Conservation (phyloP, 2,888 invertebrate species). For the Diaperis boleti region DNA sequence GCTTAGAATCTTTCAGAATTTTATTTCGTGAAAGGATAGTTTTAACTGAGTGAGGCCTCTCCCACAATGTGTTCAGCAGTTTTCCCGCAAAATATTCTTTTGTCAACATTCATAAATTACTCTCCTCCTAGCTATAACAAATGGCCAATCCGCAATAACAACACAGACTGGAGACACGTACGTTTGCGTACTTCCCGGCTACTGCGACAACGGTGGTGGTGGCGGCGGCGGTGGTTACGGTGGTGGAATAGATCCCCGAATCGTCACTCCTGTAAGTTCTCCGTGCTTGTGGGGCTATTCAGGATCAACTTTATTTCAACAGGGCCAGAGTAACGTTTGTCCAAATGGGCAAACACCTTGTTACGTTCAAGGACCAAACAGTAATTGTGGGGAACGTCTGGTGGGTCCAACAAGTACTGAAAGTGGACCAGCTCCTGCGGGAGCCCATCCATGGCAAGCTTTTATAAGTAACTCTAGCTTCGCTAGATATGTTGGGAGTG, state of each 20-base stretch:
- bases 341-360: constrained; percentile 57
- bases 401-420: constrained; percentile 60
- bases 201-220: constrained; percentile 49
- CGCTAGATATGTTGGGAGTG: constrained; percentile 74
- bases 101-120: no score
- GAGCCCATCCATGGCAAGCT: constrained; percentile 82
- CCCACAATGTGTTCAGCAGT: no score
- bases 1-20: no score
- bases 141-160: constrained; percentile 44
- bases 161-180: constrained; percentile 50
- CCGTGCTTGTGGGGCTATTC: constrained; percentile 1
- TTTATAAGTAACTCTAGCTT: constrained; percentile 57
- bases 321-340: constrained; percentile 52
- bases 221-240: constrained; percentile 45
- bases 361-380: constrained; percentile 49
- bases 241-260: constrained; percentile 58
- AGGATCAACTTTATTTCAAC: constrained; percentile 5
- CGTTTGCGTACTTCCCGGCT: constrained; percentile 56
- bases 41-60: no score
- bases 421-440: constrained; percentile 73
- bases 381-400: constrained; percentile 66
- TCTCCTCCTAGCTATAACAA: neutral
- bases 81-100: no score
- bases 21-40: no score
- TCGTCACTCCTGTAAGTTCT: constrained; percentile 54